phyloP scores from a whole-genome alignment of 2,113 vertebrate species.

The Oxyura jamaicensis region DNA sequence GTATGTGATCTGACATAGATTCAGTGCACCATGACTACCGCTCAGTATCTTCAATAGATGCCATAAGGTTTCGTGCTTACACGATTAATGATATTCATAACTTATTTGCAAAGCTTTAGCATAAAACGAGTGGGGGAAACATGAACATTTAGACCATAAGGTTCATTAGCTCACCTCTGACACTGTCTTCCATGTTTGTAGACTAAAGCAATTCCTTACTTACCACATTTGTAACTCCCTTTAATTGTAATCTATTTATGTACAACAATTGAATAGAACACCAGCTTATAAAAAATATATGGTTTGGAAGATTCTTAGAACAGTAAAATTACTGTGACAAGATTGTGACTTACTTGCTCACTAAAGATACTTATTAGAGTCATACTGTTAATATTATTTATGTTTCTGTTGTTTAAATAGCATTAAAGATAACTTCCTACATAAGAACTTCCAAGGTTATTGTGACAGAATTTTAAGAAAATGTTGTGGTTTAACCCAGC shows the following conservation, averaged over 20 bases:
- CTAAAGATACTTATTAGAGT: not conserved
- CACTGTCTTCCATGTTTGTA: not conserved
- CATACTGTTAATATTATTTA: not conserved
- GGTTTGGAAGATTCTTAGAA: not conserved
- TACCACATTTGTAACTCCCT: not conserved
- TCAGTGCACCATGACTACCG: not conserved
- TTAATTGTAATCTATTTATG: not conserved
- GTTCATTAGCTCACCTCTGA: not conserved
- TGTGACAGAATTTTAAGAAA: not conserved
- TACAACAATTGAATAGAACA: not conserved
- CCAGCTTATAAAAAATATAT: rapidly evolving
- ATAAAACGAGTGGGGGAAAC: not conserved
- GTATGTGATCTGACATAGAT: not conserved
- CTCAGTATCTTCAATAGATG: not conserved
- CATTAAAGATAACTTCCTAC: not conserved
- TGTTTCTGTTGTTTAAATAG: not conserved
- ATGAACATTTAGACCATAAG: not conserved
- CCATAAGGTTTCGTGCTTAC: not conserved
- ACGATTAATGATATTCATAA: not conserved
- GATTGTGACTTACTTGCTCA: not conserved
- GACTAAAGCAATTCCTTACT: not conserved
- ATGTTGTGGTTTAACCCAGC: too few relatives aligned
- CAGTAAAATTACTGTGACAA: not conserved
- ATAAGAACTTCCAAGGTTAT: not conserved
- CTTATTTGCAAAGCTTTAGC: not conserved